Base-by-base conservation (phyloP, 2,113 vertebrate genomes). In the Marmota monax region DNA sequence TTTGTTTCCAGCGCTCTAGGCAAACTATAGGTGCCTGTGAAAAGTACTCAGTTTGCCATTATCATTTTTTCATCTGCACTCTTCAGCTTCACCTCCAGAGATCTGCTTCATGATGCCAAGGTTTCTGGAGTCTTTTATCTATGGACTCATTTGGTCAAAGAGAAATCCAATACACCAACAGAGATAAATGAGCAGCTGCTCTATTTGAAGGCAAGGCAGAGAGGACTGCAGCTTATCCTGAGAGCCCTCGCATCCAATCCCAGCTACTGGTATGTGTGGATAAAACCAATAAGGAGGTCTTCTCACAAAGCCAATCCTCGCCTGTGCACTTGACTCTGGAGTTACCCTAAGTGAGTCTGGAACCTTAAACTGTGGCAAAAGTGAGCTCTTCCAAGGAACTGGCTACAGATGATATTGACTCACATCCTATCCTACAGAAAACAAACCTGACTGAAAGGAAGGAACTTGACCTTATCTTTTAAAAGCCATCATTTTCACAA, bases 211-310 rank as follows among this genome's bases (percentile, higher is more conserved):
- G 83, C 56, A n/a, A 23, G 34, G 51, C 1, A 16, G 45, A 45
- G 25, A 45, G 42, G 56, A 82, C 88, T 56, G 11, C 67, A 58
- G 69, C 34, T 48, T 48, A 2, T 17, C 34, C 53, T 12, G 12
- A 27, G 10, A 61, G 58, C 6, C 16, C 34, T 61, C 13, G 27
- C 11, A 34, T 27, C 37, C 2, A 17, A 2, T 39, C 63, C n/a
- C 13, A 0, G 16, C 23, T n/a, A 27, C 5, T 1, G 1, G 37
- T 0, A 0, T 39, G 5, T n/a, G 9, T 23, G 25, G 73, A 39
- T 34, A 34, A 23, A 34, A 32, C 10, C 73, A 29, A 18, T 6
- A 14, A 14, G 5, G 37, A 7, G 5, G 12, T 0, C 27, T 34
- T 34, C 56, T 17, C 37, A 34, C 16, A 5, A 48, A 27, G 69